Percentiles rank a stretch among this genome's conserved stretches.
These are phyloP conservation scores for Sebastes flavidus DNA, from an alignment of 2,797 vertebrate genomes.

Conservation along the genomic window DNA sequence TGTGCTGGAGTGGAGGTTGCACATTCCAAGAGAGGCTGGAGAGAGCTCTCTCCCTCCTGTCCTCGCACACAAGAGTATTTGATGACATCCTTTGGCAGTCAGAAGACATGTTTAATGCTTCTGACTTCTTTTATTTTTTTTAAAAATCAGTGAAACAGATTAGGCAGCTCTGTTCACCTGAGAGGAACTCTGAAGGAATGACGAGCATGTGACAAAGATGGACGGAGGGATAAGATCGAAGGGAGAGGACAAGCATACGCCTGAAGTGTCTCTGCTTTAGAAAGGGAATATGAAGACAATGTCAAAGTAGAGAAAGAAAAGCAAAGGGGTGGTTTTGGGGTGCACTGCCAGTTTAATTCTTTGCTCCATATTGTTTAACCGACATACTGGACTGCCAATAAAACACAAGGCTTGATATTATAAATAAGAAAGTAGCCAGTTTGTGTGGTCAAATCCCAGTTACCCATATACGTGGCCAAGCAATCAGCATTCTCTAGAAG, in stretches of 20 bases:
- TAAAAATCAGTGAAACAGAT: slow-evolving; percentile 34
- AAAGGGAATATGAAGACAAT: background rate
- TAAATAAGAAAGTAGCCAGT: background rate
- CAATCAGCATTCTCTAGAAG: background rate
- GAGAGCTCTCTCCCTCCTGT: background rate
- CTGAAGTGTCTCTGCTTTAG: background rate
- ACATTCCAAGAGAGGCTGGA: slow-evolving; percentile 45
- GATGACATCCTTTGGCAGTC: slow-evolving; percentile 38
- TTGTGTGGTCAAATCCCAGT: background rate
- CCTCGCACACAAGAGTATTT: background rate
- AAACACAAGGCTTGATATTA: background rate
- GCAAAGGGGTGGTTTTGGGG: background rate
- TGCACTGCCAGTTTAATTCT: background rate
- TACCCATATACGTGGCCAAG: background rate
- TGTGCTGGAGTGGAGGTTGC: slow-evolving; percentile 5
- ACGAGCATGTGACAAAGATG: slow-evolving; percentile 50
- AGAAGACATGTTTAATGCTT: slow-evolving; percentile 35
- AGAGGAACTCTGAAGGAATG: slow-evolving; percentile 38
- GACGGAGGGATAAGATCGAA: background rate
- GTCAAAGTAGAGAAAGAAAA: background rate
- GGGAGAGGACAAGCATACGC: background rate
- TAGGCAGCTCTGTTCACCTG: slow-evolving; percentile 33
- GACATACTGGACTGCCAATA: background rate
- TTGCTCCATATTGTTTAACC: background rate
- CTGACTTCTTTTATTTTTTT: background rate